Percentiles rank a stretch among this genome's conserved stretches.
phyloP scores from a whole-genome alignment of 2,113 vertebrate species.

The Percopsis transmontana region DNA sequence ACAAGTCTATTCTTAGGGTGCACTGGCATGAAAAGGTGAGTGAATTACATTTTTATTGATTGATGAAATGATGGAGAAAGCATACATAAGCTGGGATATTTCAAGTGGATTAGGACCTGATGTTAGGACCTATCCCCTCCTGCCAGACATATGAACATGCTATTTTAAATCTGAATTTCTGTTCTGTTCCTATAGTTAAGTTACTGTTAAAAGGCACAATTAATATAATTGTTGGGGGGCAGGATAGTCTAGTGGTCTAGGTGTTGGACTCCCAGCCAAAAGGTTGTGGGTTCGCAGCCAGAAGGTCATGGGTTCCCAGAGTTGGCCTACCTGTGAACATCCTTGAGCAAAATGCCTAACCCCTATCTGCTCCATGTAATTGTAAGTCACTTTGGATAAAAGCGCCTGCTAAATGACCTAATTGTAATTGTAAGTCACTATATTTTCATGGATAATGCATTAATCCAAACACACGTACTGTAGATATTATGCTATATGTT shows the following conservation, averaged over 20 bases:
- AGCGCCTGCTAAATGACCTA: no score
- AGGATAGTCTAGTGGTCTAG: no score
- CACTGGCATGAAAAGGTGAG: constrained; percentile 13
- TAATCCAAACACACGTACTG: constrained; percentile 78
- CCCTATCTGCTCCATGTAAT: no score
- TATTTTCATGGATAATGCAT: constrained; percentile 73
- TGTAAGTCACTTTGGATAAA: no score
- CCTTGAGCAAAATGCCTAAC: no score
- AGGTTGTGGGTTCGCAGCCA: no score
- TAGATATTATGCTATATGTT: constrained; percentile 81
- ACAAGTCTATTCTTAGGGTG: constrained; percentile 29
- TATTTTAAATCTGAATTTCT: background rate
- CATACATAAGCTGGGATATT: constrained; percentile 14
- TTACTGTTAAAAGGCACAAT: constrained; percentile 63
- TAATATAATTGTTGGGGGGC: no score
- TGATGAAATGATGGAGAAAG: constrained; percentile 25
- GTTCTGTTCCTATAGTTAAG: constrained; percentile 17
- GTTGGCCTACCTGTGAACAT: no score
- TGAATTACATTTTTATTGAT: constrained; percentile 26
- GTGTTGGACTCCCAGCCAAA: no score
- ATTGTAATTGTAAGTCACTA: no score
- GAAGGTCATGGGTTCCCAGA: no score
- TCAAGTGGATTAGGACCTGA: background rate
- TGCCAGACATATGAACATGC: background rate
- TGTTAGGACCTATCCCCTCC: background rate